A percentile compares a stretch with the other conserved stretches of the same genome.
Conservation (phyloP, 2,888 invertebrate genomes). For the Netelia melanura region DNA sequence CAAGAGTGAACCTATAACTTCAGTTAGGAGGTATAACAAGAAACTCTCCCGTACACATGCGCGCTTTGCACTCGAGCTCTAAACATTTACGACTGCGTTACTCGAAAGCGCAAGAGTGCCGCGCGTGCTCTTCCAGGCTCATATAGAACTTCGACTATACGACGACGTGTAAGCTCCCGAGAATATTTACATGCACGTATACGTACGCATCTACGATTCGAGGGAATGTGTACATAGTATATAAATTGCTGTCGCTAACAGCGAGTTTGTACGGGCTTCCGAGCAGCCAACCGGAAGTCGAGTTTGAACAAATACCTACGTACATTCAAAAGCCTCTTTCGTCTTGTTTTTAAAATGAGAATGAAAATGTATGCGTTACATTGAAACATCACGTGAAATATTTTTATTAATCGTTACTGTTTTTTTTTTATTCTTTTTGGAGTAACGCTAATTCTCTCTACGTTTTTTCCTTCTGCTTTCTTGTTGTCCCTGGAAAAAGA, state of each 20-base stretch:
- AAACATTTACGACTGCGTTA: slow-evolving; percentile 67
- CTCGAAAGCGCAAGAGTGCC: slow-evolving; percentile 22
- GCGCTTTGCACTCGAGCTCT: slow-evolving; percentile 56
- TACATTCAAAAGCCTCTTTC: neutral
- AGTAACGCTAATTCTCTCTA: too few species aligned
- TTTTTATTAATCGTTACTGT: neutral
- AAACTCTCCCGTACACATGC: slow-evolving; percentile 43
- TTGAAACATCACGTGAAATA: slow-evolving; percentile 3
- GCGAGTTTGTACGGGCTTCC: neutral
- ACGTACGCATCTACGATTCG: slow-evolving; percentile 2
- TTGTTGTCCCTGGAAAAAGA: too few species aligned
- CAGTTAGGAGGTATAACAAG: slow-evolving; percentile 52
- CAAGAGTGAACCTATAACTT: slow-evolving; percentile 40
- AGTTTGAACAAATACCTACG: slow-evolving; percentile 26
- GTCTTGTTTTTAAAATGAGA: slow-evolving; percentile 21
- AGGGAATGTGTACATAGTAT: slow-evolving; percentile 4
- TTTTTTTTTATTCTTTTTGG: neutral
- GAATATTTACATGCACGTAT: slow-evolving; percentile 16
- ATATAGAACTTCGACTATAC: slow-evolving; percentile 54
- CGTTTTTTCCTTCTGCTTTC: too few species aligned
- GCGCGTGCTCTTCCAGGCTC: slow-evolving; percentile 37
- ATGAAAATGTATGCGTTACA: slow-evolving; percentile 9
- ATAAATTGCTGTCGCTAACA: slow-evolving; percentile 1
- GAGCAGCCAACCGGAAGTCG: slow-evolving; percentile 55
- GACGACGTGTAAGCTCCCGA: slow-evolving; percentile 20